These are phyloP conservation scores for Psammodynastes pulverulentus DNA, from an alignment of 2,113 vertebrate species.

Conservation along the genomic window DNA sequence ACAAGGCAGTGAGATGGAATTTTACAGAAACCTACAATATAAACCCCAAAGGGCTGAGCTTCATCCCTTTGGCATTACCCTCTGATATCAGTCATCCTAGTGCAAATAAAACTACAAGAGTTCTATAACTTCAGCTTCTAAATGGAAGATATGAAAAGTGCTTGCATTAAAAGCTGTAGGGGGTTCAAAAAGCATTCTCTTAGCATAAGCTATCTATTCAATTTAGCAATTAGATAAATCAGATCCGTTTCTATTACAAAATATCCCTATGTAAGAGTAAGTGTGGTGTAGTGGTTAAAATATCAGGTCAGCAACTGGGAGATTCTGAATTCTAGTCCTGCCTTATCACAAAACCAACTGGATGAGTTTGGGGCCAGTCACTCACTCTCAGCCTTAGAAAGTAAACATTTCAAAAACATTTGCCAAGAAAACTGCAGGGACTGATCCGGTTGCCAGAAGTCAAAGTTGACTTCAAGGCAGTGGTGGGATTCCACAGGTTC, in stretches of 20 bases:
- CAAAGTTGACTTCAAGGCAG: background rate
- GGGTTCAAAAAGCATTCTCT: background rate
- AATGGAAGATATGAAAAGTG: background rate
- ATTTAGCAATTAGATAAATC: background rate
- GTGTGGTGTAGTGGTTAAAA: background rate
- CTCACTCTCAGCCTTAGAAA: background rate
- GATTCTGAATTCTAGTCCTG: background rate
- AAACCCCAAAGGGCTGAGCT: background rate
- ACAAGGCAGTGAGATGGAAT: background rate
- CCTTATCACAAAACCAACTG: background rate
- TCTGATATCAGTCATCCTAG: background rate
- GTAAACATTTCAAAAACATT: background rate
- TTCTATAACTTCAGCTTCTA: background rate
- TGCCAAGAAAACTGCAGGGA: background rate
- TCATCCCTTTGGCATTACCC: background rate
- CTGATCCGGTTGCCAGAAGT: background rate
- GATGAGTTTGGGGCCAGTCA: background rate
- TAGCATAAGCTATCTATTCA: background rate
- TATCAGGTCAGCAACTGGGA: background rate
- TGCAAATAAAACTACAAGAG: background rate
- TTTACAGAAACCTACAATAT: background rate
- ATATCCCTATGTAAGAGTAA: background rate
- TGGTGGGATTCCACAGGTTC: too few species aligned
- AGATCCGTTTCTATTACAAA: background rate
- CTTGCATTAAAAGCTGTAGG: background rate